Evolutionary conservation across 2,797 vertebrate genomes (phyloP), one percentile per base, ranked within the genome.

Genomic region (Chiropotes sagulatus): DNA sequence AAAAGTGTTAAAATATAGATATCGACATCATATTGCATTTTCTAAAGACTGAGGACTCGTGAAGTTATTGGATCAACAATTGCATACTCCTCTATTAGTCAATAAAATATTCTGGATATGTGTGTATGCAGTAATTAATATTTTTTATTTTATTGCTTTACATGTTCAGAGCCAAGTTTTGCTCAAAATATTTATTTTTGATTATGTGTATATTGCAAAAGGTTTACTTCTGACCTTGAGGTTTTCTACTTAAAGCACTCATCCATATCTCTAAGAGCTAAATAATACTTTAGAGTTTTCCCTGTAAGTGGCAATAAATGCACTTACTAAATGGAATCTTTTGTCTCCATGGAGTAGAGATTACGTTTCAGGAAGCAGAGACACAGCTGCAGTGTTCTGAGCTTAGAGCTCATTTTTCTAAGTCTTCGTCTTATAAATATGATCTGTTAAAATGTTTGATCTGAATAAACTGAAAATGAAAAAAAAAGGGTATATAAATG

Each of bases 91-190:
- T 79, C 5, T 81, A 39, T 8, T 96, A 94, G 58, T 87, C 75
- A 81, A 64, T 46, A 52, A 33, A n/a, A 61, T 90, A 84, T 93
- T 93, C 26, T 64, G 13, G 7, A 82, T 90, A 72, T 6, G 87
- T 93, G 52, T 70, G 39, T 96, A 15, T 64, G 80, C n/a, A 9
- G 30, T 94, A 82, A 89, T 93, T 88, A 73, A 52, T 89, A 46
- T 94, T 97, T 97, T 82, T 96, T 4, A 96, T 36, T 91, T 95
- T 96, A 5, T 94, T 97, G n/a, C 19, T 93, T 90, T 95, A 30
- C 17, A 36, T 76, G 6, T 91, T 97, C 75, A 80, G 83, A 94
- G 46, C 20, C 89, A 33, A 20, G 4, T 97, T 95, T 96, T 94
- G 28, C 73, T 90, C 39, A 67, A 95, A 96, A 87, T 94, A 93